phyloP scores from a whole-genome alignment of 2,797 vertebrate species.

The Poeciliopsis presidionis region DNA sequence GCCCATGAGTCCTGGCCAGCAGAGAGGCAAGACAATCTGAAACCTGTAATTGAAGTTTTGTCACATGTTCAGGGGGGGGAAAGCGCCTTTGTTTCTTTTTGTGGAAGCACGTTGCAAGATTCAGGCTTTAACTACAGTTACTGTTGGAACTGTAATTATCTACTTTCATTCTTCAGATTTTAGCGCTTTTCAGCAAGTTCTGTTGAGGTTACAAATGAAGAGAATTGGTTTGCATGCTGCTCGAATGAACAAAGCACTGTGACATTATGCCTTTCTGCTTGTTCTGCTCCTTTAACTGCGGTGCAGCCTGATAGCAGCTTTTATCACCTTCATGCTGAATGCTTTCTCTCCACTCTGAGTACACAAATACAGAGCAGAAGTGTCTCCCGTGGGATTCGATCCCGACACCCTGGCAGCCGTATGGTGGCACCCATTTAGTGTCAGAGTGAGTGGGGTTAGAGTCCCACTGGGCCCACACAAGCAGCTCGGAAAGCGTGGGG shows the following conservation, averaged over 20 bases:
- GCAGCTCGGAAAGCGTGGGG: constrained; percentile 24
- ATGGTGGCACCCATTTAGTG: constrained; percentile 41
- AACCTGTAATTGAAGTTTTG: constrained; percentile 21
- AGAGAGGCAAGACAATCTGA: constrained; percentile 24
- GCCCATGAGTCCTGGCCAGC: constrained; percentile 27
- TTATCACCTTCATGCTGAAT: constrained; percentile 26
- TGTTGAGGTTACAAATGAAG: background rate
- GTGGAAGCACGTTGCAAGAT: background rate
- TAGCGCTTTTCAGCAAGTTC: background rate
- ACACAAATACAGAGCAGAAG: background rate
- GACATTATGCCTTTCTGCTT: background rate
- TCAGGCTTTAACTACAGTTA: background rate
- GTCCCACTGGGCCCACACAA: constrained; percentile 29
- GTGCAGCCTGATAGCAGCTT: background rate
- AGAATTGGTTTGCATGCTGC: background rate
- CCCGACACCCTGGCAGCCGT: constrained; percentile 17
- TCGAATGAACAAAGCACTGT: background rate
- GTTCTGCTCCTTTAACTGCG: background rate
- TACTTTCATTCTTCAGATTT: background rate
- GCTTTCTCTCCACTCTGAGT: background rate
- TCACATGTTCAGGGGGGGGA: background rate
- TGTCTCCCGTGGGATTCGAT: constrained; percentile 24
- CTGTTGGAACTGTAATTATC: background rate
- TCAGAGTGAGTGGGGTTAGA: constrained; percentile 19
- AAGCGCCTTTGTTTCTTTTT: background rate